Evolutionary conservation across 92 coral and sea anemone species (phyloP), one percentile per base, ranked within the genome.

Genomic region (Desmophyllum pertusum): DNA sequence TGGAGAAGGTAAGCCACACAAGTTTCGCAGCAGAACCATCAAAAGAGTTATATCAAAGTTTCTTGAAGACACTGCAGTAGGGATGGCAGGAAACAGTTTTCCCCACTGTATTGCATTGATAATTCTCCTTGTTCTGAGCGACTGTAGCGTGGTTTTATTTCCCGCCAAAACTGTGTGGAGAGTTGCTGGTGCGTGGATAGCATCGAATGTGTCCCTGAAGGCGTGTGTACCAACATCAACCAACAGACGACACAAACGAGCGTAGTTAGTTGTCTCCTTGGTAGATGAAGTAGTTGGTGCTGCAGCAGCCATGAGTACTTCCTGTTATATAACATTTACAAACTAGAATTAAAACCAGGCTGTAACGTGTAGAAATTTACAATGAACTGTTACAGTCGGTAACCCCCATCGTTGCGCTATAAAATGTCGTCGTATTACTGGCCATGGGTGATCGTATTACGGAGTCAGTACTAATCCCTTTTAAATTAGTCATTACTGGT

Each of bases 1-100:
- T 27, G 86, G 90, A n/a, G 77, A 17, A 41, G 41, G 42, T 18
- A 76, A 5, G 30, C 80, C 45, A 6, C 80, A 52, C 33, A 76
- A 29, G 30, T 76, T 76, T 55, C 80, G 31, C 6, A 76, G 23
- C 2, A 76, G 46, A 29, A 76, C 39, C 67, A 55, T 76, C 1
- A 76, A 52, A 33, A 76, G 62, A 1, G 80, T 76, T 6, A 51
- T 76, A 67, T 76, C 80, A 19, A 76, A 76, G 13, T 35, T 5
- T 27, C 1, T 29, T 6, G 70, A 64, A 30, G 70, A 64, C 37
- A 64, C 70, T 31, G 70, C 0, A 33, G 41, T 4, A 29, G 23
- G 70, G 27, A 64, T 64, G 19, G 21, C 70, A 30, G 70, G 70
- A 2, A 64, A 64, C 39, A 64, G 70, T 39, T 30, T 64, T 11